Evolutionary conservation across 1,140 invertebrate species (phyloP), one percentile per base, ranked within the genome.

Genomic region (Listronotus bonariensis): DNA sequence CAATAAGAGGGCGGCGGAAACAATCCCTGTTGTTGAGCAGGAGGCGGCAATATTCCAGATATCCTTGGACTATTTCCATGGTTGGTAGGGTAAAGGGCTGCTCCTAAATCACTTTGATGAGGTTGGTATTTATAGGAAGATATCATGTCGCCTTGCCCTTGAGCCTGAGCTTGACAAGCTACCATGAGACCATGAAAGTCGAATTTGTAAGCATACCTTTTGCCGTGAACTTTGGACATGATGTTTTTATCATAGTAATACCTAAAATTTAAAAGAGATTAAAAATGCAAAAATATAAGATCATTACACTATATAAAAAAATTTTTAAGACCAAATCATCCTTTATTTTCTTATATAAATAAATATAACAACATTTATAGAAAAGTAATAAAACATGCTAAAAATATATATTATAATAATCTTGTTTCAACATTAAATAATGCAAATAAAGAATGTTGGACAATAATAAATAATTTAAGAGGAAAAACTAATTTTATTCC

Each of bases 221-320:
- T 95, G 41, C 93, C 93, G 73, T 93, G 92, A 1, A 95, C 92
- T 84, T 96, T 96, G 56, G 89, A 93, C 92, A 98, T 96, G 70
- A 98, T 93, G 74, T 97, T 96, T 81, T 98, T 98, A 82, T 99
- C 96, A 81, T 99, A 99, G 78, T 99, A 99, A 78, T 98, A 99
- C 74, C 92, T 92, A 81, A 7, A 83, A 84, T 60, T 65, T 43
- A 72, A 26, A 26, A 26, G 5, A 3, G 5, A 26, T 26, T 26
- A 26, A 5, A 26, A 26, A n/a, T n/a, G n/a, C n/a, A n/a, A n/a
- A n/a, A n/a, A n/a, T n/a, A n/a, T n/a, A n/a, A n/a, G n/a, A n/a
- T n/a, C n/a, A n/a, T n/a, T n/a, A n/a, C n/a, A n/a, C n/a, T n/a
- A n/a, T n/a, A n/a, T n/a, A n/a, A n/a, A n/a, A n/a, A n/a, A n/a